These are phyloP conservation scores for Folsomia candida DNA, from an alignment of 2,888 invertebrate genomes.

Conservation along the genomic window DNA sequence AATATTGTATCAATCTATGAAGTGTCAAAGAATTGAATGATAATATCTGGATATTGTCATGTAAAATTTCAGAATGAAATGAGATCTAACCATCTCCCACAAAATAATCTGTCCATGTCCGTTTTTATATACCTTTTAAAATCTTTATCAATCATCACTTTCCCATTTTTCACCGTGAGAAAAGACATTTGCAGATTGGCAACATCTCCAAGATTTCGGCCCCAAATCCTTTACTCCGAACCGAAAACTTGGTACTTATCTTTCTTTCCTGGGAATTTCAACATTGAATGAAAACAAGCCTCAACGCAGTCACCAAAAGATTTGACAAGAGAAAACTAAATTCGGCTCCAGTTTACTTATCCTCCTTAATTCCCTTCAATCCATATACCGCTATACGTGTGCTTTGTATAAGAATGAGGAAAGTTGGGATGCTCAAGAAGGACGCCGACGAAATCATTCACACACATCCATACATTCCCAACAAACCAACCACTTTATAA, in stretches of 20 bases:
- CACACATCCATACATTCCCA: too few species aligned
- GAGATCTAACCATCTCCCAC: too few species aligned
- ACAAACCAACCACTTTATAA: not conserved
- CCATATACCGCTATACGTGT: not conserved
- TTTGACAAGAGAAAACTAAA: conserved; percentile 16
- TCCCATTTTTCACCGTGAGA: conserved; percentile 5
- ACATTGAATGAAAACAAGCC: conserved; percentile 4
- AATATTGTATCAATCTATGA: too few species aligned
- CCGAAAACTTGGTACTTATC: conserved; percentile 14
- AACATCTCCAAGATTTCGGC: conserved; percentile 2
- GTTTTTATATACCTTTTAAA: not conserved
- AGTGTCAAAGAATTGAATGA: too few species aligned
- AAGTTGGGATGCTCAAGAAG: not conserved
- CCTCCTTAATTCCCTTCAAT: conserved; percentile 17
- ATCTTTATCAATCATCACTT: not conserved
- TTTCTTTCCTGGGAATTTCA: not conserved
- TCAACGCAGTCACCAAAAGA: conserved; percentile 2
- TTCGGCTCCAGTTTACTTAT: conserved; percentile 14
- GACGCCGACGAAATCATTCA: not conserved
- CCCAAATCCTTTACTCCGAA: conserved; percentile 15
- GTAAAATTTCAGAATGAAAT: too few species aligned
- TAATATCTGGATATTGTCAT: too few species aligned
- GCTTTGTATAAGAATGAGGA: not conserved
- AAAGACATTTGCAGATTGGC: conserved; percentile 19
- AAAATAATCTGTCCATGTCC: not conserved